Evolutionary conservation across 2,888 invertebrate genomes (phyloP).

Genomic region (Meiosimyza decipiens): DNA sequence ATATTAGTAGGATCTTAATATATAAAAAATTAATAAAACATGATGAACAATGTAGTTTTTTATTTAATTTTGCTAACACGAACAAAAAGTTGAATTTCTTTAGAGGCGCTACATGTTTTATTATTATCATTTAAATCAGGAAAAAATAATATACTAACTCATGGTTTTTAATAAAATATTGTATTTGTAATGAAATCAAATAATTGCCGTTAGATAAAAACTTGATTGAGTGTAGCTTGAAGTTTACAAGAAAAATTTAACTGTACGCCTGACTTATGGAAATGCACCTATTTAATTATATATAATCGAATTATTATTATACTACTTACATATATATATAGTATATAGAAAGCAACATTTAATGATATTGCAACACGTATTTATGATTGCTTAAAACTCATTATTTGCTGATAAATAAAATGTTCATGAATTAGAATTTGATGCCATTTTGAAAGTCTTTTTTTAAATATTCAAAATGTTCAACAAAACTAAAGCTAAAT

Average conservation of each 20-base stretch:
- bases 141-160: neutral
- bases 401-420: slow-evolving; percentile 29
- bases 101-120: slow-evolving; percentile 31
- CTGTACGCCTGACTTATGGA: slow-evolving; percentile 36
- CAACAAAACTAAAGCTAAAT: neutral
- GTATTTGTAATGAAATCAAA: slow-evolving; percentile 19
- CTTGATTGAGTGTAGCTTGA: slow-evolving; percentile 3
- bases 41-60: slow-evolving; percentile 8
- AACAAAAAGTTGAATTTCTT: slow-evolving; percentile 38
- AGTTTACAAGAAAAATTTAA: slow-evolving; percentile 34
- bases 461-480: slow-evolving; percentile 13
- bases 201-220: neutral
- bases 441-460: slow-evolving; percentile 39
- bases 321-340: slow-evolving; percentile 20
- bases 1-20: slow-evolving; percentile 42
- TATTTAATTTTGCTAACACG: slow-evolving; percentile 12
- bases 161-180: neutral
- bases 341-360: slow-evolving; percentile 10
- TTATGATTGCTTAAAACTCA: slow-evolving; percentile 29
- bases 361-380: slow-evolving; percentile 15
- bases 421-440: slow-evolving; percentile 40
- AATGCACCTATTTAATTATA: slow-evolving; percentile 43
- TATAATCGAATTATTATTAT: slow-evolving; percentile 41
- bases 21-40: slow-evolving; percentile 40
- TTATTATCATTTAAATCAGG: slow-evolving; percentile 17